Conservation (phyloP, 2,797 vertebrate genomes). For the Thalassophryne amazonica region DNA sequence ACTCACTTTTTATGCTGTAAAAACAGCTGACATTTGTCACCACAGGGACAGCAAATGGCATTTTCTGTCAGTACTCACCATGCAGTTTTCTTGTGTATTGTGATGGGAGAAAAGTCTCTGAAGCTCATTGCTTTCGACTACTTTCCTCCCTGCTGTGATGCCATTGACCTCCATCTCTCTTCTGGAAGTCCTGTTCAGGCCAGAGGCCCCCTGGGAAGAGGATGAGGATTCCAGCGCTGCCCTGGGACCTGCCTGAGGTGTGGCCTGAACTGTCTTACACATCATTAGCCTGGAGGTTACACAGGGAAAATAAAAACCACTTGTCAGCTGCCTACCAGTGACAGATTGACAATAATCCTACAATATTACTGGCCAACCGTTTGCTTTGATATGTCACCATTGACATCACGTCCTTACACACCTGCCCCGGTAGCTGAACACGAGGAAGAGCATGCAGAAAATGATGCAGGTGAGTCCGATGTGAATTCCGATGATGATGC, state of each 20-base stretch:
- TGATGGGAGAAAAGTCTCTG: slow-evolving; percentile 84
- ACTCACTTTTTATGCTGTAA: too few relatives aligned
- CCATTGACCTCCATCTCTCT: slow-evolving; percentile 74
- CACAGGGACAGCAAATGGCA: background rate
- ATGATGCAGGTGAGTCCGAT: slow-evolving; percentile 97
- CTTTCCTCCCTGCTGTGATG: slow-evolving; percentile 69
- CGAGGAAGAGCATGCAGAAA: slow-evolving; percentile 96
- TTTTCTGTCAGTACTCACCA: slow-evolving; percentile 41
- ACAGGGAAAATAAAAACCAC: slow-evolving; percentile 18
- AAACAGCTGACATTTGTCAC: background rate
- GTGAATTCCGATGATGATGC: slow-evolving; percentile 95
- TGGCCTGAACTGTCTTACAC: slow-evolving; percentile 90
- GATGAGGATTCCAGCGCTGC: slow-evolving; percentile 69
- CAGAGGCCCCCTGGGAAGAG: slow-evolving; percentile 70
- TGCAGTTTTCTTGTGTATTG: slow-evolving; percentile 36
- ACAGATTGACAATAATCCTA: background rate
- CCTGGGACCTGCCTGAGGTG: slow-evolving; percentile 80
- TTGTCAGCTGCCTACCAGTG: background rate
- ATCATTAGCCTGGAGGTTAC: slow-evolving; percentile 83
- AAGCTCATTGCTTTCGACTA: slow-evolving; percentile 85
- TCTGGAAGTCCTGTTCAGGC: slow-evolving; percentile 75
- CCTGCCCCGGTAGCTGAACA: slow-evolving; percentile 96
- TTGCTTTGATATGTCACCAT: background rate
- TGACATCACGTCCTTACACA: slow-evolving; percentile 44
- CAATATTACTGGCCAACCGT: background rate